Evolutionary conservation across 2,113 vertebrate genomes (phyloP), one percentile per base, ranked within the genome.

Genomic region (Riparia riparia): DNA sequence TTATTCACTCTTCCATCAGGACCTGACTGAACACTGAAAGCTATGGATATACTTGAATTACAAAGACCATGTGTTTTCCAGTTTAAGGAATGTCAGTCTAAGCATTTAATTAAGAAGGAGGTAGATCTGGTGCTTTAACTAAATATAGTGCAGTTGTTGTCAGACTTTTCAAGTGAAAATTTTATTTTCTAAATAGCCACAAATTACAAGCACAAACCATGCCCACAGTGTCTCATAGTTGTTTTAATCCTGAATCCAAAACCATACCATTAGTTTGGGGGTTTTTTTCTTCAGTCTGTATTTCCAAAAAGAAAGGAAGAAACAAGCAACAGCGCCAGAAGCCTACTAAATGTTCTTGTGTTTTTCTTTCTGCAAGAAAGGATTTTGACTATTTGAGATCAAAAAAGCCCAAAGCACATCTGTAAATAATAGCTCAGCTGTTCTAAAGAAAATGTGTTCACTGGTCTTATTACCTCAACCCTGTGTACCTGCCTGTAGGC

Each of bases 71-170:
- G 13, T 74, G 60, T 92, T 95, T 95, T 95, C 25, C 32, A 92
- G 95, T 92, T 95, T 56, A 83, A 79, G 14, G 60, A 95, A 89
- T 49, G 53, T 53, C 37, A 79, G 72, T 73, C 68, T 68, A 92
- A 95, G 69, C 65, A 95, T 89, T 91, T 80, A 94, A 90, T 85
- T 91, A 79, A 92, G 49, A 78, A 76, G 28, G 80, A 92, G 58
- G 60, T 95, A 93, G 60, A 63, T 90, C 71, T 95, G 60, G 16
- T 86, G 51, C 58, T 95, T 89, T 84, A 91, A 74, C 56, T 92
- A 71, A 90, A 84, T 94, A 49, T 60, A 87, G 41, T 65, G 72
- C 78, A 91, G 44, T 65, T 91, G 45, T 82, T 90, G 47, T 92
- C 95, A 92, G 71, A 37, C 56, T 91, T 87, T 94, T 61, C n/a